These are phyloP conservation scores for Actinostola sp. DNA, from an alignment of 92 coral and sea anemone species.

Conservation along the genomic window DNA sequence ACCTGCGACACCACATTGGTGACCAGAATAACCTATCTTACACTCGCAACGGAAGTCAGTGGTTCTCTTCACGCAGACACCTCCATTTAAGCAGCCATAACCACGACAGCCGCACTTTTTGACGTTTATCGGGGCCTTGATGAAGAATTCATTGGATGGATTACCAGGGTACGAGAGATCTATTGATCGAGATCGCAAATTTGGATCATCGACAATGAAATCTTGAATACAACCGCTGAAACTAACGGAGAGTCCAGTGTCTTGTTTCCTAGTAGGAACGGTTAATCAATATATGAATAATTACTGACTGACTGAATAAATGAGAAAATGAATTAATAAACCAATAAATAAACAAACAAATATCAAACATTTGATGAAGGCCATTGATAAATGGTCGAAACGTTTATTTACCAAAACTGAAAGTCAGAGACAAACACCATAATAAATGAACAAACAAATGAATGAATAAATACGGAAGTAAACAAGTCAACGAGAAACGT, in stretches of 20 bases:
- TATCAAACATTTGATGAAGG: neutral
- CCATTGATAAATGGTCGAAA: too few relatives aligned
- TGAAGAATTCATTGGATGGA: neutral
- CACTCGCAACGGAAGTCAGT: constrained; percentile 79
- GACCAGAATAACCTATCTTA: constrained; percentile 67
- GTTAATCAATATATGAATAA: neutral
- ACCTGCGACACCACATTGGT: constrained; percentile 60
- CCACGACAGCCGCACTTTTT: constrained; percentile 69
- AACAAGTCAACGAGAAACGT: too few relatives aligned
- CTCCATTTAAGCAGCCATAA: constrained; percentile 46
- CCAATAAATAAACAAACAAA: neutral
- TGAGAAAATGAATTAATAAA: too few relatives aligned
- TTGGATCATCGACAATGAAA: constrained; percentile 49
- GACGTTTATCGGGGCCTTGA: constrained; percentile 29
- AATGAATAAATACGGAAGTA: too few relatives aligned
- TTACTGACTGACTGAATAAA: neutral
- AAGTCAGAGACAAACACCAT: too few relatives aligned
- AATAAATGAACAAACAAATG: too few relatives aligned
- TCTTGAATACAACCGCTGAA: constrained; percentile 77
- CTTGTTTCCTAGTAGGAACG: constrained; percentile 18
- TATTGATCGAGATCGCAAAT: constrained; percentile 51
- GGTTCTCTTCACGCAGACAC: constrained; percentile 42
- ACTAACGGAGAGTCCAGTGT: constrained; percentile 47
- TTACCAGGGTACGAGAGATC: constrained; percentile 21
- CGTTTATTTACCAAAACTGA: too few relatives aligned